phyloP scores from a whole-genome alignment of 2,888 invertebrate genomes.

The Cephus rjabovi region DNA sequence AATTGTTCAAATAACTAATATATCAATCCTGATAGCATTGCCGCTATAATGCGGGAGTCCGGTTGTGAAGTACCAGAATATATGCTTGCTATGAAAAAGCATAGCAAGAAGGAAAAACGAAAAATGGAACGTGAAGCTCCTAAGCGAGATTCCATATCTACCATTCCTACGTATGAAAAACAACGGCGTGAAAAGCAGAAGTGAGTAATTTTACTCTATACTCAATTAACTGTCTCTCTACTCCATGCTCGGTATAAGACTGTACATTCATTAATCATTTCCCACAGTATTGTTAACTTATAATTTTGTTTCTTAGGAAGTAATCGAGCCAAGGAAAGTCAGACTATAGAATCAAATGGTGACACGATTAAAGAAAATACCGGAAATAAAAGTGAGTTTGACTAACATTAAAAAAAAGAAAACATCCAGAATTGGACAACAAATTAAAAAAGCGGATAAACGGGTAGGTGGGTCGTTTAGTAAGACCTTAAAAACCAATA shows the following conservation, averaged over 20 bases:
- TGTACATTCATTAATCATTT: neutral
- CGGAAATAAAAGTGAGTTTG: neutral
- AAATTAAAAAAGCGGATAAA: neutral
- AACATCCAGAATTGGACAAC: neutral
- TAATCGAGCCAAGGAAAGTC: neutral
- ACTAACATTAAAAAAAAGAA: neutral
- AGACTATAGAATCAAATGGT: neutral
- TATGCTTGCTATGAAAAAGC: conserved; percentile 82
- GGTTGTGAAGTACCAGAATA: conserved; percentile 94
- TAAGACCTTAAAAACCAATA: neutral
- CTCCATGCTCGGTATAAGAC: neutral
- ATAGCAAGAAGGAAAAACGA: conserved; percentile 70
- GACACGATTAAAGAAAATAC: neutral
- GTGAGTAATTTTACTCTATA: conserved; percentile 57
- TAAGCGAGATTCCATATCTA: conserved; percentile 76
- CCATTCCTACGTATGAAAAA: conserved; percentile 67
- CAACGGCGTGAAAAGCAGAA: conserved; percentile 59
- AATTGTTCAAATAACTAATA: conserved; percentile 1
- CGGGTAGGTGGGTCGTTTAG: neutral
- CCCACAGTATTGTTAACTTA: neutral
- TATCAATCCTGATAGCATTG: conserved; percentile 75
- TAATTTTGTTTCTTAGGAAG: neutral
- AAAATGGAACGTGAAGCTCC: conserved; percentile 73
- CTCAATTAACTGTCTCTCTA: neutral
- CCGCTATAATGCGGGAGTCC: conserved; percentile 88